Base-by-base conservation (phyloP, 2,888 invertebrate genomes). In the Epirrhoe alternata region DNA sequence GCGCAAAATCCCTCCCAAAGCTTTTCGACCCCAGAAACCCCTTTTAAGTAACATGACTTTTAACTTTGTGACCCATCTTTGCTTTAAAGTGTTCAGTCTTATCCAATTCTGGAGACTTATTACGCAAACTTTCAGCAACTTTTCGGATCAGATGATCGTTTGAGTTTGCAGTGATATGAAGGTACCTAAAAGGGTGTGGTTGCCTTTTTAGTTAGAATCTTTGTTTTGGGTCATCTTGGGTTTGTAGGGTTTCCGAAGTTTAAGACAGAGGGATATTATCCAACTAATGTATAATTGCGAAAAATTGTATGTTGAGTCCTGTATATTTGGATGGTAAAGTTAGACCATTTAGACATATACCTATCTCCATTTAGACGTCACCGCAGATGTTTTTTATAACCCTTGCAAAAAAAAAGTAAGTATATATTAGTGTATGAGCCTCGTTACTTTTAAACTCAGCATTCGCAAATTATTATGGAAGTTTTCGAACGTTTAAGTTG, bases 11-110 rank as follows among this genome's bases (percentile, higher is more conserved):
- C 83, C 82, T 81, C 81, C 79, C 79, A 78, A 82, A 87, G 87
- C 86, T 86, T 86, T 88, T 85, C 85, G 87, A 87, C 89, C 88
- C 83, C 85, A 82, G 83, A 82, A 88, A 89, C 88, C 90, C 89
- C 90, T 90, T 92, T 92, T 91, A 92, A 90, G 90, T 89, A 87
- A 92, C 92, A 92, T 91, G 92, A 92, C 92, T 92, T 92, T 92
- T 90, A 91, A 92, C 92, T 92, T 91, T 89, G 90, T 88, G 90
- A 89, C 89, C 89, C 87, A 85, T 87, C 89, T 89, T 88, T 88
- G 88, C 88, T 91, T 90, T 89, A 87, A 89, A 89, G 86, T 86
- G 82, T 85, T 85, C 78, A 80, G 85, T 85, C 85, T 88, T 87
- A 87, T 85, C 84, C 86, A 85, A 85, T 83, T 84, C 81, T 79